Evolutionary conservation across 2,888 invertebrate genomes (phyloP), one percentile per base, ranked within the genome.

Genomic region (Tryphoninae sp.): DNA sequence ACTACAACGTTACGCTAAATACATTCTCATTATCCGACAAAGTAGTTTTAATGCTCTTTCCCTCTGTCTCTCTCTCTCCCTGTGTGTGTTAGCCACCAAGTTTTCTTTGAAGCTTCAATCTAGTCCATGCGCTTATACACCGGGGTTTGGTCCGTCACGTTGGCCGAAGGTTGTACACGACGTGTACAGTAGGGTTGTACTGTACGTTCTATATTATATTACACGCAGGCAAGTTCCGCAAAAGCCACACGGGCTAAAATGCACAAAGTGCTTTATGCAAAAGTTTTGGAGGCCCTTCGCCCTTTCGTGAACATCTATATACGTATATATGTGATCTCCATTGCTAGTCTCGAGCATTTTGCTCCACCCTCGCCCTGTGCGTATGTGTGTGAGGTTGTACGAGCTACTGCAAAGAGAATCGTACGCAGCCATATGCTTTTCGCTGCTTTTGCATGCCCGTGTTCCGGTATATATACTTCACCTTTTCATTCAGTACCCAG

Each of bases 181-280:
- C 45, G 7, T 13, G 13, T 33, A 33, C 33, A 6, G 33, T 33
- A 33, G 6, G 33, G 33, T 33, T 33, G 58, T 16, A 64, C 40
- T 55, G 58, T 73, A 61, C 49, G 61, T 9, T 62, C 33, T 51
- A 16, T 61, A 55, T 67, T 51, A 51, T 40, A 33, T 45, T 40
- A 13, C 26, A 42, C 16, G 59, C 16, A 42, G 23, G 16, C 9
- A 16, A 51, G 49, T 78, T 62, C 55, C 71, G 61, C 61, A 67
- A 78, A 82, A 78, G 77, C 78, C 75, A 72, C 67, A 78, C 78
- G 53, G 59, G 26, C 61, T 71, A 49, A 75, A 71, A 78, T 75
- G 75, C 78, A 75, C 81, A 76, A 76, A 82, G 81, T 78, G 78
- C 78, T 78, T 78, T 68, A 58, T 75, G 67, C 61, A 55, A 75